phyloP scores from a whole-genome alignment of 1,140 invertebrate species.

The Plectrocnemia conspersa region DNA sequence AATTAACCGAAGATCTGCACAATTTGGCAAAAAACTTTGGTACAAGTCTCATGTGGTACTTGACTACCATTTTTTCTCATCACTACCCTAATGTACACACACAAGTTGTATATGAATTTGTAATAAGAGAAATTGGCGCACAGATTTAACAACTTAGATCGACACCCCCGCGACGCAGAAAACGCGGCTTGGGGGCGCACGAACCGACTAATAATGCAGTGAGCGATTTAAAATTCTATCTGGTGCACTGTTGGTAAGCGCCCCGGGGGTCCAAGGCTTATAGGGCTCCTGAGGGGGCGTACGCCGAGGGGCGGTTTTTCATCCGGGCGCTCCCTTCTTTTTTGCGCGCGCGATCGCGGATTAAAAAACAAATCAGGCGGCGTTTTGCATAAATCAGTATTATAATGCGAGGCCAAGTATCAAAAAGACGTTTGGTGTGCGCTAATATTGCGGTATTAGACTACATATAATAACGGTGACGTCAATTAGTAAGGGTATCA shows the following conservation, averaged over 20 bases:
- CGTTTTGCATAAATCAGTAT: conserved; percentile 36
- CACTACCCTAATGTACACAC: too few species aligned
- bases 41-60: too few species aligned
- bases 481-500: too few species aligned
- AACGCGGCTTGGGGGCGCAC: conserved; percentile 1
- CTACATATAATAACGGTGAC: too few species aligned
- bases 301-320: conserved; percentile 8
- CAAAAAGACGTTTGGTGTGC: conserved; percentile 29
- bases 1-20: too few species aligned
- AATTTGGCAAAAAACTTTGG: too few species aligned
- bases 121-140: conserved; percentile 8
- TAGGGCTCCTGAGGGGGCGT: conserved; percentile 4
- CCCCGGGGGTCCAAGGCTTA: conserved; percentile 15
- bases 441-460: too few species aligned
- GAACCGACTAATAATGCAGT: conserved; percentile 22
- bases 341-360: conserved; percentile 23
- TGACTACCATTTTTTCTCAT: too few species aligned
- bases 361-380: conserved; percentile 36
- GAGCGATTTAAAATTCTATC: conserved; percentile 35
- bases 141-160: conserved; percentile 15
- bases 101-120: too few species aligned
- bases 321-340: conserved; percentile 6
- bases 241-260: conserved; percentile 21
- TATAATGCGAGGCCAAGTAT: conserved; percentile 27
- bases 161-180: background rate